phyloP scores from a whole-genome alignment of 1,140 invertebrate species.

The Triops longicaudatus region DNA sequence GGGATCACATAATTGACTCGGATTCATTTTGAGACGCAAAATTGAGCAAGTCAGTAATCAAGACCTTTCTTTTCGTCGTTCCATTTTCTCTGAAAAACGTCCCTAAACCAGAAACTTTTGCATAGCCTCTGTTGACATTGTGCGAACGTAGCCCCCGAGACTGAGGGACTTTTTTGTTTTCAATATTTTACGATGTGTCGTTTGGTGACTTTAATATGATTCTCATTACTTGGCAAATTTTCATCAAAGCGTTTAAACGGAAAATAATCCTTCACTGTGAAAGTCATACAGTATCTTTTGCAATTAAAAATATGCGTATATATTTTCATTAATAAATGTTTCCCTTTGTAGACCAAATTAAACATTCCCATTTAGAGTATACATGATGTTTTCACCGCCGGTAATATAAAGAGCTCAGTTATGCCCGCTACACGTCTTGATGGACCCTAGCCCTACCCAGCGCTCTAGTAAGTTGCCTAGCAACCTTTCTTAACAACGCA shows the following conservation, averaged over 20 bases:
- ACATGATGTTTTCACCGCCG: no score
- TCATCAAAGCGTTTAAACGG: background rate
- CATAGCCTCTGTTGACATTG: background rate
- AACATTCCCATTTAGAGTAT: no score
- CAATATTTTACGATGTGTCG: background rate
- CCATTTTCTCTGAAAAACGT: background rate
- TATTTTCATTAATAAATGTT: background rate
- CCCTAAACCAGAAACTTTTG: background rate
- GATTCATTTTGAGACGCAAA: background rate
- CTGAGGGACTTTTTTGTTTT: background rate
- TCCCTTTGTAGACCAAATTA: no score
- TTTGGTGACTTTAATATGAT: background rate
- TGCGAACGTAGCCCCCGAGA: background rate
- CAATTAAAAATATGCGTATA: constrained; percentile 3
- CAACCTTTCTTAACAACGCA: no score
- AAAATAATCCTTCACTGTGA: background rate
- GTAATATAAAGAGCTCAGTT: no score
- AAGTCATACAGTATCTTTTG: constrained; percentile 9
- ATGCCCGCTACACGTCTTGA: no score
- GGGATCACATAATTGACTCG: background rate
- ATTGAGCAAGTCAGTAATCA: background rate
- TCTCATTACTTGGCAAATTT: background rate
- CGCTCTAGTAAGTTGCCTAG: no score
- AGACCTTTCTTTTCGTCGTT: background rate
- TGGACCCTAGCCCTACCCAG: no score